phyloP scores from a whole-genome alignment of 2,888 invertebrate genomes.

The Camptogramma bilineatum region DNA sequence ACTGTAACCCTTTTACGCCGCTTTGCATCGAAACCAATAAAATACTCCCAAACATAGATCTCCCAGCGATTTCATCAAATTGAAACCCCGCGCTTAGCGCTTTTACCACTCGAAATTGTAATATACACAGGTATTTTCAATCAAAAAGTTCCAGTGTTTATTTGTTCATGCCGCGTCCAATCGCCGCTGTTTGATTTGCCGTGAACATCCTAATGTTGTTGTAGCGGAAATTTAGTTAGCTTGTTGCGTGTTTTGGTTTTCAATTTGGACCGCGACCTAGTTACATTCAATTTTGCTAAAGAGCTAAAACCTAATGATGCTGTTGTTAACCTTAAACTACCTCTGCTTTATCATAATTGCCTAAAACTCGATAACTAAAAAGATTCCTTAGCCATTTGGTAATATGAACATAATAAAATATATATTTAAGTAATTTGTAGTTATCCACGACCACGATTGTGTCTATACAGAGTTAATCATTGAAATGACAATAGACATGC shows the following conservation, averaged over 20 bases:
- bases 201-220: conserved; percentile 36
- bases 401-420: no score
- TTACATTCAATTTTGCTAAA: conserved; percentile 12
- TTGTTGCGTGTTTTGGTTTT: conserved; percentile 30
- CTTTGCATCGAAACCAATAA: conserved; percentile 45
- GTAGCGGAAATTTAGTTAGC: conserved; percentile 37
- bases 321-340: not conserved
- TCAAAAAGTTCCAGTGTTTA: conserved; percentile 48
- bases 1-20: not conserved
- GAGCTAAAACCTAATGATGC: conserved; percentile 4
- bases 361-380: not conserved
- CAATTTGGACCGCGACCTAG: conserved; percentile 14
- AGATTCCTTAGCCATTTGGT: no score
- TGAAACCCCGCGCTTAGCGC: conserved; percentile 57
- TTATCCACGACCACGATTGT: not conserved
- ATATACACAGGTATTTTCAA: conserved; percentile 53
- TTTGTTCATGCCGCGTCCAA: conserved; percentile 43
- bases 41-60: conserved; percentile 48
- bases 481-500: not conserved
- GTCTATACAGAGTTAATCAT: not conserved
- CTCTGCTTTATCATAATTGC: not conserved
- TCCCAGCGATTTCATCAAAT: conserved; percentile 58
- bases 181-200: conserved; percentile 45
- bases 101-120: conserved; percentile 56
- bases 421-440: no score